Evolutionary conservation across 2,888 invertebrate genomes (phyloP), one percentile per base, ranked within the genome.

Genomic region (Lissonota sp.): DNA sequence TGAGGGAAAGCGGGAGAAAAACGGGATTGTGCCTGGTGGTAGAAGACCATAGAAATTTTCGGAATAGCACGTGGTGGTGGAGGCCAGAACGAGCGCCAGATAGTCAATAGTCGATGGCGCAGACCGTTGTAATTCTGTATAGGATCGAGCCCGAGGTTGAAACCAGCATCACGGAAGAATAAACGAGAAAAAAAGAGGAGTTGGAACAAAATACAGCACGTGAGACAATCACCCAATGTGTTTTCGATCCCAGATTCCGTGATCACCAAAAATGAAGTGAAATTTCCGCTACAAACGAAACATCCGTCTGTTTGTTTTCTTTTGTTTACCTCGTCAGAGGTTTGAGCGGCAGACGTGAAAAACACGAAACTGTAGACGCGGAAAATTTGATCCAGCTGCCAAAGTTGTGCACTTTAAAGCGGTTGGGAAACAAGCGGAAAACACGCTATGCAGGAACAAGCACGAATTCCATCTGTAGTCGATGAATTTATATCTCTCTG

Each of bases 101-200:
- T 53, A 63, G 73, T 73, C 73, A 64, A 73, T 73, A 73, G 37
- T 64, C 73, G 73, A 64, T 37, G n/a, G 4, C 5, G 26, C 26
- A 26, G 26, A 26, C 26, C 26, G 26, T 3, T 3, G 26, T 26
- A 26, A 26, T n/a, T n/a, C 26, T 26, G 3, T 26, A 26, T 26
- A 26, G 26, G 3, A 26, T 26, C 26, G 26, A 26, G 26, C 26
- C 26, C 26, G 26, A 26, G 26, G 26, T 26, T 26, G 26, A 3
- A 26, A 26, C 26, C 26, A 26, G 1, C 26, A 26, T 26, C 26
- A 26, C 1, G 26, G 26, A 26, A 26, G 26, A 26, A 26, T 26
- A 26, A 26, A 26, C 3, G 5, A 6, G 14, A 14, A 0, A 53
- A 14, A 16, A 14, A 53, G 53, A 6, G 53, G 14, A 4, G 53